A percentile compares a stretch with the other conserved stretches of the same genome.
Evolutionary conservation across 2,797 vertebrate species (phyloP).

Genomic region (Neosilurus mollespiculum): DNA sequence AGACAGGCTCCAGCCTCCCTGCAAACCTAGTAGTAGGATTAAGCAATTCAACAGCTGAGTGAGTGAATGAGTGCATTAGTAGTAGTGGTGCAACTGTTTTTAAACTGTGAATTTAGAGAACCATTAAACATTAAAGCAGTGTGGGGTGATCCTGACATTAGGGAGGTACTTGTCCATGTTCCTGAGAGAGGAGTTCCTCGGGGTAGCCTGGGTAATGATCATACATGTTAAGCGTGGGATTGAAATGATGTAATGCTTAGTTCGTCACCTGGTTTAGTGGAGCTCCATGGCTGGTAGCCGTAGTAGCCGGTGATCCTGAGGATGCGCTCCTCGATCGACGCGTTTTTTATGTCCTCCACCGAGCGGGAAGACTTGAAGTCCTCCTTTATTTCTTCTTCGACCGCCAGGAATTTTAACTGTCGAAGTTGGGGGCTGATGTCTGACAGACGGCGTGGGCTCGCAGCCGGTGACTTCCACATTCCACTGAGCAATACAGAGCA

Average conservation of each 20-base stretch:
- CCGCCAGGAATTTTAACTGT: conserved; percentile 92
- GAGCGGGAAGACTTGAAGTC: conserved; percentile 92
- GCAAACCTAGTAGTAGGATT: too few species aligned
- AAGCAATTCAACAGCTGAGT: too few species aligned
- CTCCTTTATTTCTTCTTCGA: conserved; percentile 93
- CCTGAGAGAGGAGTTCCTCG: background rate
- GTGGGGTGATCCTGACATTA: too few species aligned
- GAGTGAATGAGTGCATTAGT: background rate
- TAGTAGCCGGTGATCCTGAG: conserved; percentile 94
- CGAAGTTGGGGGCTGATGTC: conserved; percentile 97
- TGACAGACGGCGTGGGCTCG: conserved; percentile 92
- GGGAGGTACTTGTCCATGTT: too few species aligned
- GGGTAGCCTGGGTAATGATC: background rate
- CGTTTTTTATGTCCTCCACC: conserved; percentile 89
- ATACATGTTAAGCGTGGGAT: background rate
- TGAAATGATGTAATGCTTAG: background rate
- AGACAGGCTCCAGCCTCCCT: too few species aligned
- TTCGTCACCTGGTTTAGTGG: conserved; percentile 84
- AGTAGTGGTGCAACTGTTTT: background rate
- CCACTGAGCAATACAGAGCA: conserved; percentile 70
- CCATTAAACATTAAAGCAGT: background rate
- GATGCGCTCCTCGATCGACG: conserved; percentile 91
- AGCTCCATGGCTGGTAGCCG: conserved; percentile 90
- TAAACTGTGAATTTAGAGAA: background rate
- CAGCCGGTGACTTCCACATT: conserved; percentile 89